Evolutionary conservation across 2,113 vertebrate genomes (phyloP).

Genomic region (Aplodontia rufa): DNA sequence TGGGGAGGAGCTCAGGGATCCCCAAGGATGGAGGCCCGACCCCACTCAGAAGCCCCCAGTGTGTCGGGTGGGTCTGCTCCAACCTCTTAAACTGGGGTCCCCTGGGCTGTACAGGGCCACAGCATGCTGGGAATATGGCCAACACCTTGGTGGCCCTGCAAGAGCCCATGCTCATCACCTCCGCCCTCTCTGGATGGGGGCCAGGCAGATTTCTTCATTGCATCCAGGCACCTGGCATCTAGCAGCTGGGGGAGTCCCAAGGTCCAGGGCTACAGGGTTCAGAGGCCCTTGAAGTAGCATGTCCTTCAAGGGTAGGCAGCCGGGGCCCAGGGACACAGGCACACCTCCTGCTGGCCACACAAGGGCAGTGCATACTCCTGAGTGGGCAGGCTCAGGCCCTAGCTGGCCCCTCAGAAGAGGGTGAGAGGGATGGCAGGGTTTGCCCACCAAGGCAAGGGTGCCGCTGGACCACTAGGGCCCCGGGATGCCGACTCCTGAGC

Average conservation of each 20-base stretch:
- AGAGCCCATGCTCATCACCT: background rate
- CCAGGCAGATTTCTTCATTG: background rate
- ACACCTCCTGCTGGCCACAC: fast-evolving
- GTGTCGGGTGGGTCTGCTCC: no score
- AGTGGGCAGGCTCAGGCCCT: no score
- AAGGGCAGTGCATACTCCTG: background rate
- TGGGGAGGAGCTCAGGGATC: fast-evolving
- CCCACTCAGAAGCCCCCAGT: background rate
- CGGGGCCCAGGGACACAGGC: no score
- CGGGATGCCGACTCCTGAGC: background rate
- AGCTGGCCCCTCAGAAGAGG: background rate
- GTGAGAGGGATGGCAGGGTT: fast-evolving
- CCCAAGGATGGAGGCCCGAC: background rate
- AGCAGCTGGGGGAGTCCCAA: background rate
- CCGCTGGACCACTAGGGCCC: background rate
- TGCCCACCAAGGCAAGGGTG: background rate
- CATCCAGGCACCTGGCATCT: no score
- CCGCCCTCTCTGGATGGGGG: no score
- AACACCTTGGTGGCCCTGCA: fast-evolving
- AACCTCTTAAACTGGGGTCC: fast-evolving
- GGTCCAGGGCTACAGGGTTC: no score
- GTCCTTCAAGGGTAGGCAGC: background rate
- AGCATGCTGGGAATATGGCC: no score
- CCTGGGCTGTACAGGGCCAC: fast-evolving
- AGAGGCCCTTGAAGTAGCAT: background rate